Conservation (phyloP, 2,113 vertebrate species). For the Stigmatopora nigra region DNA sequence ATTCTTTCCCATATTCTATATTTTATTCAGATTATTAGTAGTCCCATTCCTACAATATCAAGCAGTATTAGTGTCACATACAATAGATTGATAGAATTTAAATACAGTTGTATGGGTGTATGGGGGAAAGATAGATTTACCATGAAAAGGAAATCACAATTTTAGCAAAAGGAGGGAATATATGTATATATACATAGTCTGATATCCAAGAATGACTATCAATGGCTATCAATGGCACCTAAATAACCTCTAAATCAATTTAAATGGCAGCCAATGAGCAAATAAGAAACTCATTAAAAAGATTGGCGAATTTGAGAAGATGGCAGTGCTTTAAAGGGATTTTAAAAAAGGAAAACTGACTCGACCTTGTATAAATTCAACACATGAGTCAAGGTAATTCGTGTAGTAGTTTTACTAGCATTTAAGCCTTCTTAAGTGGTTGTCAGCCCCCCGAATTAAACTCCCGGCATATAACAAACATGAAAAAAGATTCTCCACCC, state of each 20-base stretch:
- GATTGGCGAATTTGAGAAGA: too few relatives aligned
- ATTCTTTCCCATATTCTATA: neutral
- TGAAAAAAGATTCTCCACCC: conserved; percentile 28
- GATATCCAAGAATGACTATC: too few relatives aligned
- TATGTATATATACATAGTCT: too few relatives aligned
- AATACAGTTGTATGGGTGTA: neutral
- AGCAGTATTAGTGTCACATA: neutral
- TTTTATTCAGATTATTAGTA: neutral
- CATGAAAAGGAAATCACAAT: too few relatives aligned
- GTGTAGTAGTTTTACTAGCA: neutral
- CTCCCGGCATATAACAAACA: conserved; percentile 3
- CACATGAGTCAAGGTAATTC: neutral
- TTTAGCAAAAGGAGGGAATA: too few relatives aligned
- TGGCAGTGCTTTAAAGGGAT: too few relatives aligned
- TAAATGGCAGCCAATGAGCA: too few relatives aligned
- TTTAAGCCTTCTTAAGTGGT: conserved; percentile 2
- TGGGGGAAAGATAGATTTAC: too few relatives aligned
- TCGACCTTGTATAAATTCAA: neutral
- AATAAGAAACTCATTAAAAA: too few relatives aligned
- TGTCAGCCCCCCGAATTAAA: neutral
- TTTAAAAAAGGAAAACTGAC: too few relatives aligned
- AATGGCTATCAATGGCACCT: too few relatives aligned
- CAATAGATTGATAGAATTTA: neutral
- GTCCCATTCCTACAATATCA: neutral
- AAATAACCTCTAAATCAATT: too few relatives aligned